phyloP scores from a whole-genome alignment of 2,113 vertebrate species.

The Takifugu flavidus region DNA sequence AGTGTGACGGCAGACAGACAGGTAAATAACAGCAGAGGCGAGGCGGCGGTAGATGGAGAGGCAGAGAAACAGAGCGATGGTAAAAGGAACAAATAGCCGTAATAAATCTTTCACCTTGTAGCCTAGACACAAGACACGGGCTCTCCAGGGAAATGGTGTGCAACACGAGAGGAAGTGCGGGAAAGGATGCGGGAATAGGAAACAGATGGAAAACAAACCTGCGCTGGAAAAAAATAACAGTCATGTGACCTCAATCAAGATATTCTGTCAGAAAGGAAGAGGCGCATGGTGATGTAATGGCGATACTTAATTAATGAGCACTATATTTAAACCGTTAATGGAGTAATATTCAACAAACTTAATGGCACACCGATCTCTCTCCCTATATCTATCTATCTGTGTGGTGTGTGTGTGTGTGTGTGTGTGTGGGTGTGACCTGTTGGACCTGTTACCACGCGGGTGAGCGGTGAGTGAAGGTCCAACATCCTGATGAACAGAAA shows the following conservation, averaged over 20 bases:
- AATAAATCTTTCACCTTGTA: conserved; percentile 46
- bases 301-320: too few relatives aligned
- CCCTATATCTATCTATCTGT: not conserved
- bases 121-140: conserved; percentile 17
- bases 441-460: not conserved
- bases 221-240: not conserved
- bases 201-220: not conserved
- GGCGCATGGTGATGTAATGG: too few relatives aligned
- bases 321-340: too few relatives aligned
- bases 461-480: not conserved
- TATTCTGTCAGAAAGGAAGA: too few relatives aligned
- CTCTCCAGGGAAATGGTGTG: conserved; percentile 18
- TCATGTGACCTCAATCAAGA: not conserved
- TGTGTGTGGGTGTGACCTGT: not conserved
- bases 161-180: not conserved
- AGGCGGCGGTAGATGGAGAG: conserved; percentile 17
- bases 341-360: not conserved
- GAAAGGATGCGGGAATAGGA: not conserved
- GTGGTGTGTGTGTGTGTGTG: not conserved
- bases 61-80: not conserved
- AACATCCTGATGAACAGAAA: not conserved
- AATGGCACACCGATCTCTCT: not conserved
- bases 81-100: conserved; percentile 31
- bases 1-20: too few relatives aligned
- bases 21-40: not conserved